These are phyloP conservation scores for Cryptus viduatorius DNA, from an alignment of 2,888 invertebrate genomes.

Conservation along the genomic window DNA sequence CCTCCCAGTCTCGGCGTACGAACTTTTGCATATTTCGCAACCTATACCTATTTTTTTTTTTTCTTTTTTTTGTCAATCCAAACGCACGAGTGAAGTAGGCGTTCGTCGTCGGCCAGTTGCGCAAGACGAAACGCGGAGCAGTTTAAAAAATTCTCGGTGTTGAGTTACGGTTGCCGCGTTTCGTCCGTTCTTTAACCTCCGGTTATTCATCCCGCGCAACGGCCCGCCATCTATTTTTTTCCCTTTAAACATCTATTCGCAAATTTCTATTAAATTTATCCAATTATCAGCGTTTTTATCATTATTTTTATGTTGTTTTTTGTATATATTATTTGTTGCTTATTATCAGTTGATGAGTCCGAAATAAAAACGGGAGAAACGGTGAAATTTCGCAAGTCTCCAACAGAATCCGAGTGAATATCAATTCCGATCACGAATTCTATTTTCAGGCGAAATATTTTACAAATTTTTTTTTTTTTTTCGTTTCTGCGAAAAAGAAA, in stretches of 20 bases:
- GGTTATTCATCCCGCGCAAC: neutral
- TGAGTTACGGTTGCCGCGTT: constrained; percentile 41
- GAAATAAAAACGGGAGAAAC: neutral
- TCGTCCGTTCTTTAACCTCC: constrained; percentile 47
- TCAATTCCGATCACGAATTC: constrained; percentile 58
- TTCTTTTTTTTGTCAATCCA: neutral
- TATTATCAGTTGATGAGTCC: too few species aligned
- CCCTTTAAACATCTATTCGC: neutral
- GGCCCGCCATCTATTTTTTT: neutral
- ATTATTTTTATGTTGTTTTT: too few species aligned
- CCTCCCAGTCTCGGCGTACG: too few species aligned
- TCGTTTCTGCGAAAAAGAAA: constrained; percentile 6
- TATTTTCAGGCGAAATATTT: constrained; percentile 35
- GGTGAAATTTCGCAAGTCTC: neutral
- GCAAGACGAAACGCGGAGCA: constrained; percentile 40
- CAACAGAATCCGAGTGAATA: neutral
- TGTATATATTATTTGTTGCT: neutral
- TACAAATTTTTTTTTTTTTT: constrained; percentile 5
- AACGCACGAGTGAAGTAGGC: constrained; percentile 18
- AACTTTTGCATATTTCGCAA: constrained; percentile 22
- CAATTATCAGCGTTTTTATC: too few species aligned
- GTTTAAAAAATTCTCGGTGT: constrained; percentile 41
- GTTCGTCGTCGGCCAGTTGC: constrained; percentile 31
- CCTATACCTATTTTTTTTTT: neutral
- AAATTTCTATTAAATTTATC: too few species aligned